Conservation (phyloP, 2,797 vertebrate genomes). For the Argya squamiceps region DNA sequence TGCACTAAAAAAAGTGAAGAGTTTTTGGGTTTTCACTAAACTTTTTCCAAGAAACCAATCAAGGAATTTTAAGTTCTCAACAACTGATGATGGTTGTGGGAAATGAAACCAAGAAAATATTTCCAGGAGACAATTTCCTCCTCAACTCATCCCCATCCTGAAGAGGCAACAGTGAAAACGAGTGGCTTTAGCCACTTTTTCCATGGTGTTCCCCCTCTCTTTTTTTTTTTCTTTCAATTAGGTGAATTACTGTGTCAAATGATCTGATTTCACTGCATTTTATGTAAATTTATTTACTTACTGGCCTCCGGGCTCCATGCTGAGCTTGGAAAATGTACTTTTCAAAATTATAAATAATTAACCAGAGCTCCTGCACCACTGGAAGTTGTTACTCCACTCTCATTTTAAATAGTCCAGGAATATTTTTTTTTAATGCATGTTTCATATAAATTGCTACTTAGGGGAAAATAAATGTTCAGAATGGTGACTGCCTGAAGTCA, state of each 20-base stretch:
- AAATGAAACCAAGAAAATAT: not conserved
- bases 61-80: not conserved
- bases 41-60: not conserved
- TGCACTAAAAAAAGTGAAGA: not conserved
- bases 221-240: not conserved
- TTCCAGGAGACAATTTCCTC: not conserved
- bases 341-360: conserved; percentile 37
- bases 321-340: not conserved
- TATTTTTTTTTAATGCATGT: not conserved
- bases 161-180: fast-evolving
- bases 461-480: conserved; percentile 22
- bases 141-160: not conserved
- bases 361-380: not conserved
- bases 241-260: not conserved
- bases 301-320: not conserved
- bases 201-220: fast-evolving
- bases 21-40: not conserved
- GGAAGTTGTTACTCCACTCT: not conserved
- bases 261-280: not conserved
- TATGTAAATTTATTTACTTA: conserved; percentile 9
- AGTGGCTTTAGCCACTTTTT: not conserved
- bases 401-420: not conserved
- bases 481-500: not conserved
- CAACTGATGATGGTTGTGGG: not conserved
- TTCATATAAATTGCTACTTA: conserved; percentile 13